Conservation (phyloP, 2,113 vertebrate species). For the Dolichotis patagonum region DNA sequence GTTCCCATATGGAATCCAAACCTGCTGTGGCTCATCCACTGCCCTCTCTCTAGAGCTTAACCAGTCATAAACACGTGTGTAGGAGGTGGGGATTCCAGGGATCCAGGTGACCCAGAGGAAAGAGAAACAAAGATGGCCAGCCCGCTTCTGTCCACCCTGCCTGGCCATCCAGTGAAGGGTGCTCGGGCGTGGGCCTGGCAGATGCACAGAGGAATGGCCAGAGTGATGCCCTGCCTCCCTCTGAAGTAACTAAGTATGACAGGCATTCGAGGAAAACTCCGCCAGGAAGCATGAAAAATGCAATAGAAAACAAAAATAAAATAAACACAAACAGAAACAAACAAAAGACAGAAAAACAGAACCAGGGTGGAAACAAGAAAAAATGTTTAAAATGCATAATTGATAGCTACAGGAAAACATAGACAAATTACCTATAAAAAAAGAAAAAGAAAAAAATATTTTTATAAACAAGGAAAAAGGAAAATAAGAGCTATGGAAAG, state of each 20-base stretch:
- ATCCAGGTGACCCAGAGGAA: neutral
- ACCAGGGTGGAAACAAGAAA: neutral
- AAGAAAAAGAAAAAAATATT: too few species aligned
- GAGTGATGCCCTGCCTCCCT: neutral
- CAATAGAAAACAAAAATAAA: neutral
- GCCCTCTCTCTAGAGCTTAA: neutral
- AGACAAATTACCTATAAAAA: neutral
- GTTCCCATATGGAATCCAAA: neutral
- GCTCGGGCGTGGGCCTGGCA: accelerated
- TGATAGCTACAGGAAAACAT: neutral
- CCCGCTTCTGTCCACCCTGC: accelerated
- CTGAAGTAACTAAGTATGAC: neutral
- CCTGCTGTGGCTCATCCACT: accelerated
- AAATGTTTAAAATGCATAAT: neutral
- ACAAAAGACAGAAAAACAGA: neutral
- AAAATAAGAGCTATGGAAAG: neutral
- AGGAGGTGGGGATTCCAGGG: neutral
- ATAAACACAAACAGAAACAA: neutral
- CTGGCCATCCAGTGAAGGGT: neutral
- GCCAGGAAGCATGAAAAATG: neutral
- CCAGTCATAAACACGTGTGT: accelerated
- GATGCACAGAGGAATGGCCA: neutral
- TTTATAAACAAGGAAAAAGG: neutral
- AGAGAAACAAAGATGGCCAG: neutral
- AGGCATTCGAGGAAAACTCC: neutral